A percentile compares a stretch with the other conserved stretches of the same genome.
Conservation (phyloP, 1,140 invertebrate genomes). For the Sarcophaga bullata region DNA sequence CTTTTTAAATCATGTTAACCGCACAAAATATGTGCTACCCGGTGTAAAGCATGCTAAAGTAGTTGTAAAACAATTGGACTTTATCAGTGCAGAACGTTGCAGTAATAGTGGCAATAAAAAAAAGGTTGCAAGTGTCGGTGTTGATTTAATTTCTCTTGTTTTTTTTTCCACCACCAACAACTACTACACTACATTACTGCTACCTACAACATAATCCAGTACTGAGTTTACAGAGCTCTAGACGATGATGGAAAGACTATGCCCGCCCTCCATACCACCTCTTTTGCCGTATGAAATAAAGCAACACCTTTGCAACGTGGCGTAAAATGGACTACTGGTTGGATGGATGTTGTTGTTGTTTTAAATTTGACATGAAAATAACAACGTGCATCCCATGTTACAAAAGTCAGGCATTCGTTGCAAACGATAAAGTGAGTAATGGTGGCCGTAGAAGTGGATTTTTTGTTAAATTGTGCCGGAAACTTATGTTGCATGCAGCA, state of each 20-base stretch:
- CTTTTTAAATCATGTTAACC: slow-evolving; percentile 30
- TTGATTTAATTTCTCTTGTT: slow-evolving; percentile 23
- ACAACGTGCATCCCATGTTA: not conserved
- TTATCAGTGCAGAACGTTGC: slow-evolving; percentile 25
- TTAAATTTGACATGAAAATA: not conserved
- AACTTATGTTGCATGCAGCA: slow-evolving; percentile 6
- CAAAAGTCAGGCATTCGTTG: too few species aligned
- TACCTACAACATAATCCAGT: too few species aligned
- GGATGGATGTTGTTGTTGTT: not conserved
- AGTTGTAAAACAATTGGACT: slow-evolving; percentile 37
- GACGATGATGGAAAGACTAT: slow-evolving; percentile 31
- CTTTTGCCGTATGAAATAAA: too few species aligned
- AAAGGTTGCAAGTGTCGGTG: slow-evolving; percentile 5
- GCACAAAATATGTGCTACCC: slow-evolving; percentile 9
- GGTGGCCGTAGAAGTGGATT: too few species aligned
- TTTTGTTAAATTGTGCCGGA: slow-evolving; percentile 9
- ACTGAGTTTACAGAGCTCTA: not conserved
- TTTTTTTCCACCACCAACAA: too few species aligned
- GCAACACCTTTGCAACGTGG: not conserved
- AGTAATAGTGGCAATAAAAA: not conserved
- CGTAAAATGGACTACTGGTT: not conserved
- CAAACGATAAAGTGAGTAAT: too few species aligned
- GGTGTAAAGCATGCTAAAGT: slow-evolving; percentile 29
- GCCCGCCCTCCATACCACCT: too few species aligned
- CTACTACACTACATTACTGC: not conserved